phyloP scores from a whole-genome alignment of 1,140 invertebrate genomes.

The Drusus annulatus region DNA sequence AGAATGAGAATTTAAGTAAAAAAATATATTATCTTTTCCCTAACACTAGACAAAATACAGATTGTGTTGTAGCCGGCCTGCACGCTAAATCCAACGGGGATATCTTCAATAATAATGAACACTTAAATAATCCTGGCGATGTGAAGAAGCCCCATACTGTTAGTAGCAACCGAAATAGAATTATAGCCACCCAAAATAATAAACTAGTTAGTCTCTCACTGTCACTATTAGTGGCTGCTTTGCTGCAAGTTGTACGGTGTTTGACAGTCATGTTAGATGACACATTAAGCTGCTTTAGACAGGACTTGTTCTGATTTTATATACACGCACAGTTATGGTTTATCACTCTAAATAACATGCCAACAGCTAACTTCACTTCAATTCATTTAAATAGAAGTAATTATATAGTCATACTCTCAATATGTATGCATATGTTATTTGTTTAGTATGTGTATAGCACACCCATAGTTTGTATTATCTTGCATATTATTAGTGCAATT shows the following conservation, averaged over 20 bases:
- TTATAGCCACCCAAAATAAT: conserved; percentile 59
- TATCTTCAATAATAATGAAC: conserved; percentile 22
- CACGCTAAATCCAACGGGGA: not conserved
- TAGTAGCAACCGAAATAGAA: conserved; percentile 41
- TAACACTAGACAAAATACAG: conserved; percentile 5
- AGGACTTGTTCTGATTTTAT: conserved; percentile 54
- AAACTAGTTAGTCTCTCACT: conserved; percentile 68
- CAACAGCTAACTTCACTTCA: too few relatives aligned
- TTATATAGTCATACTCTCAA: too few relatives aligned
- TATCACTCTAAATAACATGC: too few relatives aligned
- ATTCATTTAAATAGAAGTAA: too few relatives aligned
- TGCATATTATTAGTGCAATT: too few relatives aligned
- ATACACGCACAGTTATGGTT: not conserved
- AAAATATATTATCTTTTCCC: conserved; percentile 13
- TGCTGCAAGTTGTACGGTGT: conserved; percentile 67
- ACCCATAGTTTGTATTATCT: too few relatives aligned
- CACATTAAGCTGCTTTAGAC: conserved; percentile 61
- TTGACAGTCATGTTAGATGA: conserved; percentile 67
- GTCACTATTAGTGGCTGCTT: conserved; percentile 67
- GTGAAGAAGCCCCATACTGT: not conserved
- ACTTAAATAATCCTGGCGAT: conserved; percentile 2
- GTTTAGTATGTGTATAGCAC: too few relatives aligned
- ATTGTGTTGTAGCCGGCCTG: not conserved
- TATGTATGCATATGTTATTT: too few relatives aligned
- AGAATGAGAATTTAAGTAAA: conserved; percentile 36